Conservation (phyloP, 2,888 invertebrate species). For the Drepanosiphum platanoidis region DNA sequence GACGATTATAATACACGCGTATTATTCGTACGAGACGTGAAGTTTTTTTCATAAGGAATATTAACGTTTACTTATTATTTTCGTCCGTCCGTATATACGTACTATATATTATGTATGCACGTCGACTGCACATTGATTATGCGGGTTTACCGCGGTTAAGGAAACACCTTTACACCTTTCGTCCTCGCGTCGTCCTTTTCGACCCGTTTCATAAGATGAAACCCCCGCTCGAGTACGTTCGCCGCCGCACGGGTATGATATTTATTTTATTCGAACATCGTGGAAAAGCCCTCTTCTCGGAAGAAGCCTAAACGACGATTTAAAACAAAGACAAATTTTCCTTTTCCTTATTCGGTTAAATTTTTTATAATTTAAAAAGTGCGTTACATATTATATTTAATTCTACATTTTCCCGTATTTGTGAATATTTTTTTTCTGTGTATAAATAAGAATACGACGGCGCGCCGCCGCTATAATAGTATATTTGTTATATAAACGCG, state of each 20-base stretch:
- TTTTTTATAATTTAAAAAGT: too few relatives aligned
- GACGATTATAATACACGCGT: not conserved
- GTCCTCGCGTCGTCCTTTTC: not conserved
- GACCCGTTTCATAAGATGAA: not conserved
- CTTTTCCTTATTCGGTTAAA: too few relatives aligned
- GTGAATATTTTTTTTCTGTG: too few relatives aligned
- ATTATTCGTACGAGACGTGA: not conserved
- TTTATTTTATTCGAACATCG: not conserved
- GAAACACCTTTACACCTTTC: slow-evolving; percentile 1
- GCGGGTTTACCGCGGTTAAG: not conserved
- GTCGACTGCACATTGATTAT: not conserved
- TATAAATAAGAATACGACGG: too few relatives aligned
- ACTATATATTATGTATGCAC: too few relatives aligned
- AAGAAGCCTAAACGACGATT: not conserved
- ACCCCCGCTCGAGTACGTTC: not conserved
- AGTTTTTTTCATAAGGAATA: not conserved
- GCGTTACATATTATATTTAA: too few relatives aligned
- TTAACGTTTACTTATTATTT: not conserved
- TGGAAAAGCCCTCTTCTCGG: not conserved
- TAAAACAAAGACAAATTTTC: too few relatives aligned
- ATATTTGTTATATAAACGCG: too few relatives aligned
- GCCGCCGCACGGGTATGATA: not conserved
- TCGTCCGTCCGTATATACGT: not conserved
- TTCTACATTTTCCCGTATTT: too few relatives aligned
- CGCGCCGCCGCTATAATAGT: too few relatives aligned